Evolutionary conservation across 2,797 vertebrate species (phyloP).

Genomic region (Odontamblyopus lacepedii): DNA sequence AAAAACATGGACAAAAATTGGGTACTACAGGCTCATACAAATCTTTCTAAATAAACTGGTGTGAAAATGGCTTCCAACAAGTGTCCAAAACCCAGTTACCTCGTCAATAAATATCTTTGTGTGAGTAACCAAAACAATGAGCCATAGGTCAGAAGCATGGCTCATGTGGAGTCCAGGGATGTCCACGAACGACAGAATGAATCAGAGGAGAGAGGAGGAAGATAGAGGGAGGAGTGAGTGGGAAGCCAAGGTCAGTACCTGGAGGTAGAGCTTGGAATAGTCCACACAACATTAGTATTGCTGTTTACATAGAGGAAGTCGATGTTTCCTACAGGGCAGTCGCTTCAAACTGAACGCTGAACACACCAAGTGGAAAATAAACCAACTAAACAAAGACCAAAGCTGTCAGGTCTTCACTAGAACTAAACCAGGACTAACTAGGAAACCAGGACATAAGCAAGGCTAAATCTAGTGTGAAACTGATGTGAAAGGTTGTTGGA

Average conservation of each 20-base stretch:
- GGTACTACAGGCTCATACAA: too few species aligned
- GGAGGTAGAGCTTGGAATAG: not conserved
- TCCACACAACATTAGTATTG: not conserved
- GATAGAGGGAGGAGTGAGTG: not conserved
- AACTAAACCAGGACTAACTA: not conserved
- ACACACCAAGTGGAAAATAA: not conserved
- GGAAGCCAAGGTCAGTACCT: not conserved
- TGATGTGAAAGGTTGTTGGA: too few species aligned
- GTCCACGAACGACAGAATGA: constrained; percentile 3
- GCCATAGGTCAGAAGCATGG: not conserved
- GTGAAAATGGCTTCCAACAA: too few species aligned
- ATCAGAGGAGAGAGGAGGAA: not conserved
- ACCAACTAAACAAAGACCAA: not conserved
- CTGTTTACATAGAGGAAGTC: not conserved
- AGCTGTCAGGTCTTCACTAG: not conserved
- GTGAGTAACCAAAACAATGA: constrained; percentile 1
- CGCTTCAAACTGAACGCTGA: not conserved
- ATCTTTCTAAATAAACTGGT: too few species aligned
- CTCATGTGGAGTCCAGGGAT: not conserved
- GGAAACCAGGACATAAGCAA: too few species aligned
- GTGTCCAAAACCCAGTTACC: not conserved
- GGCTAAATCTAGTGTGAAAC: too few species aligned
- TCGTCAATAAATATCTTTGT: not conserved
- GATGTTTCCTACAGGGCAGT: not conserved
- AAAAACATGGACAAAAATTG: too few species aligned